Percentiles rank a stretch among this genome's conserved stretches.
phyloP scores from a whole-genome alignment of 2,113 vertebrate species.

The Coptodon bakossiorum region DNA sequence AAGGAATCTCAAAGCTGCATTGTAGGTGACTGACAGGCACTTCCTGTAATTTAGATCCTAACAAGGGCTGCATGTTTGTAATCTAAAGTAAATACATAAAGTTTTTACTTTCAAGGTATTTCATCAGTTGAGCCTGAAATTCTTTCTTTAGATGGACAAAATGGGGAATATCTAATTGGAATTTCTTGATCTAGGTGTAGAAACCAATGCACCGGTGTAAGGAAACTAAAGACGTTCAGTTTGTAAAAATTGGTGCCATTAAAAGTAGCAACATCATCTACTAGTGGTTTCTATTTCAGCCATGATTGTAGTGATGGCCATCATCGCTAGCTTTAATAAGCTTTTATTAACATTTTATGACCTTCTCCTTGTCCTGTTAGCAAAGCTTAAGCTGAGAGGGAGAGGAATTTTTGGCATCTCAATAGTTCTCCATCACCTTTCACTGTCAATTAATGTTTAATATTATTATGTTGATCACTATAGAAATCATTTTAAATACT shows the following conservation, averaged over 20 bases:
- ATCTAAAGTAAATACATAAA: neutral
- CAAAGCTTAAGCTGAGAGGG: accelerated
- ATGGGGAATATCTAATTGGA: accelerated
- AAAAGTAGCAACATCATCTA: neutral
- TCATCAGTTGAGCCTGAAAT: neutral
- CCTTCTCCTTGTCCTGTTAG: neutral
- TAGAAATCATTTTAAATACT: neutral
- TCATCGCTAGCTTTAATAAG: accelerated
- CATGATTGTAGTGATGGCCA: neutral
- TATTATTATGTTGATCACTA: accelerated
- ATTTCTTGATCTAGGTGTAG: accelerated
- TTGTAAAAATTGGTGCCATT: neutral
- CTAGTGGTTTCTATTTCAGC: neutral
- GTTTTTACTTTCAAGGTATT: neutral
- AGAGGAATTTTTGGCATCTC: neutral
- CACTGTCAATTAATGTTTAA: accelerated
- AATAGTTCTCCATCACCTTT: accelerated
- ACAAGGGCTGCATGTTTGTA: neutral
- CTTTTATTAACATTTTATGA: neutral
- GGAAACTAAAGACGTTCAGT: neutral
- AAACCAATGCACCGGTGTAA: neutral
- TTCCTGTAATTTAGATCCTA: neutral
- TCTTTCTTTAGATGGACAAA: accelerated
- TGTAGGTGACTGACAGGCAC: neutral
- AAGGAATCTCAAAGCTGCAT: neutral